phyloP scores from a whole-genome alignment of 2,113 vertebrate species.

The Otocyon megalotis region DNA sequence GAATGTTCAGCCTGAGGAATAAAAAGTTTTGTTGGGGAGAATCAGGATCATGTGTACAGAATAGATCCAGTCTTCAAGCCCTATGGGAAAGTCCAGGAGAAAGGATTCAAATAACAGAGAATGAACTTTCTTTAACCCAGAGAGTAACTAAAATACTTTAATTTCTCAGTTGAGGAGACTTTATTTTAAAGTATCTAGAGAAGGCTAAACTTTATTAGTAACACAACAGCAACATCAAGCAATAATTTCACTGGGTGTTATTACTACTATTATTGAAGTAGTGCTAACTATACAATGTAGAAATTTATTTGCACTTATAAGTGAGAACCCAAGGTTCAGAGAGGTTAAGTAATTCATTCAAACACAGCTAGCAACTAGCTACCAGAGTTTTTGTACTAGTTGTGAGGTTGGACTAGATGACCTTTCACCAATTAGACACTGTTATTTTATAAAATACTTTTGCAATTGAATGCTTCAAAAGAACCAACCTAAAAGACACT shows the following conservation, averaged over 20 bases:
- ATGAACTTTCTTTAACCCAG: background rate
- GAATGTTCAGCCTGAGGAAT: background rate
- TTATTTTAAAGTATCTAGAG: background rate
- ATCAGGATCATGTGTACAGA: background rate
- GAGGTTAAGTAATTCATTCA: background rate
- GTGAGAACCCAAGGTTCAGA: background rate
- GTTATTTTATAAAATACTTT: background rate
- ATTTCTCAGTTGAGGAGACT: background rate
- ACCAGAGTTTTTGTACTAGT: background rate
- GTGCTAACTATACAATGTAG: background rate
- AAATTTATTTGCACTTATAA: background rate
- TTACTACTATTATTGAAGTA: background rate
- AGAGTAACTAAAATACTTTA: background rate
- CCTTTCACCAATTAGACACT: background rate
- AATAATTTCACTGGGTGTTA: background rate
- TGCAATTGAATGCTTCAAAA: background rate
- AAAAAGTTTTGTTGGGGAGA: background rate
- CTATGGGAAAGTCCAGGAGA: background rate
- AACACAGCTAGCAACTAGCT: background rate
- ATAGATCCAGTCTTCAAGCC: background rate
- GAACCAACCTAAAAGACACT: background rate
- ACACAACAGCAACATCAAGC: background rate
- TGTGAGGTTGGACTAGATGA: background rate
- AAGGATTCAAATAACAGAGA: background rate
- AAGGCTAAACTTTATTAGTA: background rate